Conservation (phyloP, 2,797 vertebrate genomes). For the Pantherophis alleghaniensis region DNA sequence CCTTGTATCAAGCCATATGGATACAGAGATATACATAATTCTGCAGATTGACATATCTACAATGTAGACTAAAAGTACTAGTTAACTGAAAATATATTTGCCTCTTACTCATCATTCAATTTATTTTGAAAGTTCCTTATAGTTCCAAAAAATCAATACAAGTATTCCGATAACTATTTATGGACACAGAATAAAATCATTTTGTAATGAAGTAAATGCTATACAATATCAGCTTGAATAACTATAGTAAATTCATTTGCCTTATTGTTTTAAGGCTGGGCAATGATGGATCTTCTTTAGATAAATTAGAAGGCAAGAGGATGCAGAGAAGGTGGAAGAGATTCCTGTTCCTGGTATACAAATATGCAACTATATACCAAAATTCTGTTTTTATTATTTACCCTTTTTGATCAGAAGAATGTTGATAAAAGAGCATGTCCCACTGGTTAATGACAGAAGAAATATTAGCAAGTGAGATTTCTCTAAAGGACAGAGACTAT, state of each 20-base stretch:
- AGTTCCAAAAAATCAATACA: background rate
- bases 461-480: background rate
- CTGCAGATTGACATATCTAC: background rate
- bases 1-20: background rate
- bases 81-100: background rate
- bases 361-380: background rate
- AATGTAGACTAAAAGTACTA: background rate
- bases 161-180: background rate
- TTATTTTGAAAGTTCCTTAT: background rate
- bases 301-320: background rate
- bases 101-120: background rate
- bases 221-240: background rate
- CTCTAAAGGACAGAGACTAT: background rate
- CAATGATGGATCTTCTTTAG: background rate
- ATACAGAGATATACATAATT: background rate
- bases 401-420: background rate
- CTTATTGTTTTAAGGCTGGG: background rate
- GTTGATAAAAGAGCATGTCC: background rate
- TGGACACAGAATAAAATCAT: background rate
- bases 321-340: background rate
- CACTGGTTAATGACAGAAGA: background rate
- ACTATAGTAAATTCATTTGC: background rate
- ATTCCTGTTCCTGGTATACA: background rate
- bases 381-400: background rate
- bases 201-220: background rate